phyloP scores from a whole-genome alignment of 2,797 vertebrate species.

The Okamejei kenojei region DNA sequence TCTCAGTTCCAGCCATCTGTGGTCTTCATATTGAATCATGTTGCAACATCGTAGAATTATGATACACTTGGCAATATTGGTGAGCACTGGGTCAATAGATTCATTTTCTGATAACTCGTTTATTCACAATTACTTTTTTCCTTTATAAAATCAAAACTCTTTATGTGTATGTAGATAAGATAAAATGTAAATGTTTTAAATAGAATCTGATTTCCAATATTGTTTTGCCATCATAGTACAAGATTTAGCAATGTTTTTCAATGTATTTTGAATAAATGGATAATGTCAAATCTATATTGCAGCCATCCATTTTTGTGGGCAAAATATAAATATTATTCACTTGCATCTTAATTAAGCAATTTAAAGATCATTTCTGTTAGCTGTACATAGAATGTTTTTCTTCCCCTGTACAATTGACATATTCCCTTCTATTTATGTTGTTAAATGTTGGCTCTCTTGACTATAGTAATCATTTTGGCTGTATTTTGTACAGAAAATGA shows the following conservation, averaged over 20 bases:
- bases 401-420: not conserved
- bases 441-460: not conserved
- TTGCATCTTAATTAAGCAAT: not conserved
- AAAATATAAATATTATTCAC: not conserved
- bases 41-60: not conserved
- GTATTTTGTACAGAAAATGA: not conserved
- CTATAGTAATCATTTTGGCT: not conserved
- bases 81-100: not conserved
- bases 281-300: not conserved
- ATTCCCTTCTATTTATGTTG: too few species aligned
- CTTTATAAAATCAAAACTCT: not conserved
- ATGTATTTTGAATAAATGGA: not conserved
- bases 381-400: not conserved
- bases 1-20: not conserved
- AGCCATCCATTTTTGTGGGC: not conserved
- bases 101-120: not conserved
- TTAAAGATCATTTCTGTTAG: not conserved
- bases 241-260: not conserved
- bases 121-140: not conserved
- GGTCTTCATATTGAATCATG: not conserved
- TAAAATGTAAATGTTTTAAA: not conserved
- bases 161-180: not conserved
- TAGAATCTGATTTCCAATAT: not conserved
- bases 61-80: not conserved
- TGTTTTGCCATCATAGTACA: not conserved